phyloP scores from a whole-genome alignment of 2,113 vertebrate species.

The Channa argus region DNA sequence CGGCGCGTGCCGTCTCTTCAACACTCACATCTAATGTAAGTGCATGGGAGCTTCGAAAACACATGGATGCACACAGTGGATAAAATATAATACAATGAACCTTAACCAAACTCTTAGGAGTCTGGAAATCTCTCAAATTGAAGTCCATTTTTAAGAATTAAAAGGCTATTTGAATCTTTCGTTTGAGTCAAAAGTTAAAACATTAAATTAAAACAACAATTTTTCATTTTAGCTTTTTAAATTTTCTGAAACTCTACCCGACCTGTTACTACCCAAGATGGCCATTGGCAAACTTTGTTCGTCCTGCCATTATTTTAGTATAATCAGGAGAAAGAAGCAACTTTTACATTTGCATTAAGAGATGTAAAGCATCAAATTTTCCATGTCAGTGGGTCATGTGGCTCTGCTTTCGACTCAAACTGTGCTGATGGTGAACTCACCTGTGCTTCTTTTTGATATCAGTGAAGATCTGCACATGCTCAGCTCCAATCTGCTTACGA shows the following conservation, averaged over 20 bases:
- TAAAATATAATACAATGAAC: background rate
- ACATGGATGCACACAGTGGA: background rate
- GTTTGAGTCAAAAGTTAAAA: background rate
- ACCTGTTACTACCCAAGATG: no score
- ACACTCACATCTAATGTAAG: conserved; percentile 86
- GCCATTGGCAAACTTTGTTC: no score
- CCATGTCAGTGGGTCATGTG: no score
- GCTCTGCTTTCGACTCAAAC: no score
- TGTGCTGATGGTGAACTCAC: conserved; percentile 63
- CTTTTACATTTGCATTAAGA: background rate
- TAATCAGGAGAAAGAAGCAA: no score
- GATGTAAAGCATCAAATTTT: no score
- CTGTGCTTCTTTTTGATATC: conserved; percentile 96
- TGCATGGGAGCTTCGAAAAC: conserved; percentile 83
- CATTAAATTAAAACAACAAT: no score
- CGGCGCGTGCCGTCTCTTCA: conserved; percentile 83
- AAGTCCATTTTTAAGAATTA: background rate
- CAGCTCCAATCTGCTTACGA: conserved; percentile 86
- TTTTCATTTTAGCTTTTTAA: background rate
- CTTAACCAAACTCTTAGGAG: background rate
- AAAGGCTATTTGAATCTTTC: background rate
- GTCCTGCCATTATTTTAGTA: no score
- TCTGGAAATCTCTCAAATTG: background rate
- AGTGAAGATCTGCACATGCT: conserved; percentile 88
- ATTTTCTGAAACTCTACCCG: background rate